Conservation (phyloP, 2,797 vertebrate species). For the Lithobates sylvaticus region DNA sequence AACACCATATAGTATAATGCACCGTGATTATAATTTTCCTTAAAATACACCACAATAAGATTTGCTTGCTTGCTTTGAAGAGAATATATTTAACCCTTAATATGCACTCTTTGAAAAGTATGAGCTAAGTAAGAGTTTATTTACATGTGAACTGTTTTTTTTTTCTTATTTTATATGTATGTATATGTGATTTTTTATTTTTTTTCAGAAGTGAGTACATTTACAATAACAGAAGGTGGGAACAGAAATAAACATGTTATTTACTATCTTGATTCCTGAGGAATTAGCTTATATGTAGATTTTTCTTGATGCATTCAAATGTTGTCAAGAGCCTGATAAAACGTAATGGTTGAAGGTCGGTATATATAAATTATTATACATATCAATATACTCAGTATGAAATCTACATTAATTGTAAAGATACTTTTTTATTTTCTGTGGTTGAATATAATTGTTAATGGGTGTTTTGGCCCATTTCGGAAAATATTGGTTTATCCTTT, state of each 20-base stretch:
- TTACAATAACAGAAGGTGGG: conserved; percentile 33
- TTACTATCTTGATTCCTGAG: conserved; percentile 56
- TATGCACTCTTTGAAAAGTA: conserved; percentile 79
- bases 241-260: conserved; percentile 40
- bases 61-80: conserved; percentile 66
- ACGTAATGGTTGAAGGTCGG: not conserved
- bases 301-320: conserved; percentile 24
- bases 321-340: conserved; percentile 4
- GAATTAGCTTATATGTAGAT: conserved; percentile 33
- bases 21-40: not conserved
- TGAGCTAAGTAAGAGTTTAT: conserved; percentile 76
- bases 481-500: conserved; percentile 7
- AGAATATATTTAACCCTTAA: conserved; percentile 74
- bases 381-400: not conserved
- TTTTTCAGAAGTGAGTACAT: conserved; percentile 32
- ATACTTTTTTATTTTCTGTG: not conserved
- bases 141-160: conserved; percentile 9
- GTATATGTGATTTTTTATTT: not conserved
- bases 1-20: not conserved
- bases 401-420: no score
- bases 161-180: no score
- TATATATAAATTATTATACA: conserved; percentile 21
- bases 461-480: not conserved
- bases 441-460: not conserved
- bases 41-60: no score